These are phyloP conservation scores for Plectropomus leopardus DNA, from an alignment of 2,113 vertebrate species.

Conservation along the genomic window DNA sequence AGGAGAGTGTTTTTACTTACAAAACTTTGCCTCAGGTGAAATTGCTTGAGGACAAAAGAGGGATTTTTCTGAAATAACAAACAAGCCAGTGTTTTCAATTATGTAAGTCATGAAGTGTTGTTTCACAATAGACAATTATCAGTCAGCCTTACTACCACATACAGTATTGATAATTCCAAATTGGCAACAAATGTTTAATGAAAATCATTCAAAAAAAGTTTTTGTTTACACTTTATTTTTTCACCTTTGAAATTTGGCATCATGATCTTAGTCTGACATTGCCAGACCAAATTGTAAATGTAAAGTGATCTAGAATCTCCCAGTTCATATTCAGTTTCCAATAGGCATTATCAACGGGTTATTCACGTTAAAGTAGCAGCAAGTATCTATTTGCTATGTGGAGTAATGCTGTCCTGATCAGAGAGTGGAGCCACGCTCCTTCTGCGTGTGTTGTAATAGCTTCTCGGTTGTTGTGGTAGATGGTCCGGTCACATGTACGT, in stretches of 20 bases:
- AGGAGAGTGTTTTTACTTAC: neutral
- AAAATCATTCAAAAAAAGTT: neutral
- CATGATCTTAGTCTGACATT: no score
- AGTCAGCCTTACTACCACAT: neutral
- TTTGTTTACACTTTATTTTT: neutral
- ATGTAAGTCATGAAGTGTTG: neutral
- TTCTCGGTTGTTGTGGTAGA: no score
- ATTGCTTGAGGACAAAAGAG: neutral
- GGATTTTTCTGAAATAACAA: slow-evolving; percentile 11
- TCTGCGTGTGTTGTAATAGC: no score
- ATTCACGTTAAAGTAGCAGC: no score
- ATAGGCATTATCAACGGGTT: no score
- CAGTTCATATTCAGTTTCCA: no score
- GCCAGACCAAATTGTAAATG: no score
- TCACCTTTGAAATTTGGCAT: neutral
- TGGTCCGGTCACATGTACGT: no score
- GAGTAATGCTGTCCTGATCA: no score
- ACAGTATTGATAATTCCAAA: neutral
- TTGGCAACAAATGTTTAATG: neutral
- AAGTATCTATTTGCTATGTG: no score
- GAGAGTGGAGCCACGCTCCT: no score
- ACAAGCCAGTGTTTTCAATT: neutral
- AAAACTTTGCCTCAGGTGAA: slow-evolving; percentile 4
- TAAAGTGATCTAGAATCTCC: no score
- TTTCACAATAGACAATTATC: neutral